These are phyloP conservation scores for Ceratina japonica DNA, from an alignment of 1,140 invertebrate genomes.

Conservation along the genomic window DNA sequence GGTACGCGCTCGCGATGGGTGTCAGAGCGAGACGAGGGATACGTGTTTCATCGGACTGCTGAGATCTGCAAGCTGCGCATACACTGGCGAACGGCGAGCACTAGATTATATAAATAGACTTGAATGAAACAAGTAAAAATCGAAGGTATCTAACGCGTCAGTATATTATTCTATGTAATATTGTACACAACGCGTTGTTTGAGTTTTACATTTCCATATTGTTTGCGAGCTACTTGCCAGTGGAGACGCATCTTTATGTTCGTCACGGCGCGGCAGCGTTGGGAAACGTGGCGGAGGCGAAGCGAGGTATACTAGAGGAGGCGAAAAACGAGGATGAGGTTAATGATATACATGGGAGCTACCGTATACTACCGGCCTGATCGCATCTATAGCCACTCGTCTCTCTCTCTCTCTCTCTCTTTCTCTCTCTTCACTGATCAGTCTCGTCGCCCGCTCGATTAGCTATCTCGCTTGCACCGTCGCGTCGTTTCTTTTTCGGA, in stretches of 20 bases:
- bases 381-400: constrained; percentile 66
- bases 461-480: constrained; percentile 1
- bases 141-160: too few species aligned
- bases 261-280: constrained; percentile 46
- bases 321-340: constrained; percentile 77
- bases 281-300: constrained; percentile 40
- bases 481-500: constrained; percentile 21
- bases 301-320: constrained; percentile 47
- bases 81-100: too few species aligned
- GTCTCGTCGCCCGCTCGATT: background rate
- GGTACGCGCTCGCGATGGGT: constrained; percentile 24
- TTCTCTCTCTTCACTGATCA: constrained; percentile 20
- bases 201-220: too few species aligned
- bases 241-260: constrained; percentile 8
- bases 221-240: too few species aligned
- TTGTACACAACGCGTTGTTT: too few species aligned
- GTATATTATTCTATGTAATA: too few species aligned
- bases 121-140: too few species aligned
- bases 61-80: constrained; percentile 34
- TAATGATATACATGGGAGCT: constrained; percentile 77
- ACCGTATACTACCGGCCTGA: constrained; percentile 69
- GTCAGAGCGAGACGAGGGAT: constrained; percentile 57
- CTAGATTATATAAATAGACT: too few species aligned
- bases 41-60: constrained; percentile 67
- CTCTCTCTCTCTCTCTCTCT: constrained; percentile 36